Percentiles rank a stretch among this genome's conserved stretches.
These are phyloP conservation scores for Baccha elongata DNA, from an alignment of 2,888 invertebrate species.

Conservation along the genomic window DNA sequence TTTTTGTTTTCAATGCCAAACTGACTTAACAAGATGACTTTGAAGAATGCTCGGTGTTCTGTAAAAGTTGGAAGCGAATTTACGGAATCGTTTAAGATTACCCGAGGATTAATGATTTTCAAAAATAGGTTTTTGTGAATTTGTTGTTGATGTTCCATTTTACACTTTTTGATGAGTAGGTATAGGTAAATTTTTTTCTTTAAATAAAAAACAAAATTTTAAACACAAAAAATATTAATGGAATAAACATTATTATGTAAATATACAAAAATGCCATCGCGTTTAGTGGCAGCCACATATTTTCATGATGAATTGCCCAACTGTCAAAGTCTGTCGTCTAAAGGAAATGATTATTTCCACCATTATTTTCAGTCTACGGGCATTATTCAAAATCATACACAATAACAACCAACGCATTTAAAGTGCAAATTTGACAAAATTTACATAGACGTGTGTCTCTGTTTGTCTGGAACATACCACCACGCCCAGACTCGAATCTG, in stretches of 20 bases:
- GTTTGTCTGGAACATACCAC: conserved; percentile 40
- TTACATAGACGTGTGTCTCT: conserved; percentile 19
- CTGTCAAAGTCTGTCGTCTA: background rate
- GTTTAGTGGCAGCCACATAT: conserved; percentile 1
- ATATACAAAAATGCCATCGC: background rate
- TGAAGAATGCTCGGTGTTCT: too few relatives aligned
- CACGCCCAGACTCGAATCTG: conserved; percentile 36
- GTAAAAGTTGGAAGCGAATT: too few relatives aligned
- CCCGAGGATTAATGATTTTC: too few relatives aligned
- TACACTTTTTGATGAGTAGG: too few relatives aligned
- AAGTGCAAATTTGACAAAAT: conserved; percentile 55
- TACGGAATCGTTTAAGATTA: too few relatives aligned
- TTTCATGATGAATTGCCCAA: conserved; percentile 19
- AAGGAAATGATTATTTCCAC: conserved; percentile 16
- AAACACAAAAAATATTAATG: too few relatives aligned
- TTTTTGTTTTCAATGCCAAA: too few relatives aligned
- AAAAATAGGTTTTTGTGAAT: too few relatives aligned
- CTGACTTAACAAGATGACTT: too few relatives aligned
- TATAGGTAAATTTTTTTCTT: too few relatives aligned
- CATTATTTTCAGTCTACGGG: background rate
- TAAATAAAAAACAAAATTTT: too few relatives aligned
- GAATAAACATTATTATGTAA: background rate
- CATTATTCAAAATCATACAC: conserved; percentile 31
- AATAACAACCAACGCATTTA: conserved; percentile 15
- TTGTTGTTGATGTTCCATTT: too few relatives aligned